Evolutionary conservation across 2,113 vertebrate genomes (phyloP).

Genomic region (Upupa epops): DNA sequence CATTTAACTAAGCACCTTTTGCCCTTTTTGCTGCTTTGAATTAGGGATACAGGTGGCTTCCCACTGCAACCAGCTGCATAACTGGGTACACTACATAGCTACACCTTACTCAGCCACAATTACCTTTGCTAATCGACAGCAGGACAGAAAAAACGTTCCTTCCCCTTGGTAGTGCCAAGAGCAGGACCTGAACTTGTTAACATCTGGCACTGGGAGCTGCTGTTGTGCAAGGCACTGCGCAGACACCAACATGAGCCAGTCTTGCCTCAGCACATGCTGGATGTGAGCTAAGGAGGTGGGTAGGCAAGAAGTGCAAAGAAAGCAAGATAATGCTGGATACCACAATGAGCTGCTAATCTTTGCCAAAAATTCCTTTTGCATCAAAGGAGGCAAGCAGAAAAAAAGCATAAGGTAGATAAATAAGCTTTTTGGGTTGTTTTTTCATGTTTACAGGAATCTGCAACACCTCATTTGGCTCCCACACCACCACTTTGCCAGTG

Average conservation of each 20-base stretch:
- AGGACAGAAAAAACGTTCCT: accelerated
- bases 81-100: not conserved
- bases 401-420: not conserved
- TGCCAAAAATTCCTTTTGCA: slow-evolving; percentile 24
- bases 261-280: accelerated
- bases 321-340: not conserved
- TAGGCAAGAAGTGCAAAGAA: slow-evolving; percentile 15
- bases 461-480: not conserved
- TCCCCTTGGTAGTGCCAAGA: not conserved
- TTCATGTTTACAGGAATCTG: not conserved
- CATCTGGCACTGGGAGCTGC: not conserved
- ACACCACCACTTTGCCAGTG: not conserved
- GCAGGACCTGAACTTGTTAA: not conserved
- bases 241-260: not conserved
- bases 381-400: slow-evolving; percentile 8
- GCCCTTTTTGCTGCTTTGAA: not conserved
- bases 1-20: not conserved
- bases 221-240: not conserved
- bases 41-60: not conserved
- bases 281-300: not conserved
- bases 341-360: not conserved
- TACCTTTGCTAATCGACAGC: accelerated
- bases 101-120: not conserved
- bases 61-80: not conserved
- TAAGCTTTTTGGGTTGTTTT: not conserved